A percentile compares a stretch with the other conserved stretches of the same genome.
phyloP scores from a whole-genome alignment of 53 echinoderm and acorn worm species.

The Echinarachnius parma region DNA sequence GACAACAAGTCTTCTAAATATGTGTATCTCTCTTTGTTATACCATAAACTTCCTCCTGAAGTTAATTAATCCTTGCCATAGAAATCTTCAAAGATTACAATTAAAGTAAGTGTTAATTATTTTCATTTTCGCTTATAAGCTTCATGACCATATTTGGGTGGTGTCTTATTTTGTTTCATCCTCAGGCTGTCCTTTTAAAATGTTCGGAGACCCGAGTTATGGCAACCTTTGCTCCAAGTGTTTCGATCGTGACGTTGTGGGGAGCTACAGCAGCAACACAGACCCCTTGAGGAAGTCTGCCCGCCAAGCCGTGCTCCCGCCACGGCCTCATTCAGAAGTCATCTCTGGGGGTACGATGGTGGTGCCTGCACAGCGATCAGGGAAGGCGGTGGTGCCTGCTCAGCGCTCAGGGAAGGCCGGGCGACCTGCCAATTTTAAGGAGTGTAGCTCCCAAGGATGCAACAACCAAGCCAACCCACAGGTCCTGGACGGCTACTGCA shows the following conservation, averaged over 20 bases:
- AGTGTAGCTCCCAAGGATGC: constrained; percentile 44
- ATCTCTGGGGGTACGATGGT: too few relatives aligned
- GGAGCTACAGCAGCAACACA: neutral
- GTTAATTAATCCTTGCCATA: too few relatives aligned
- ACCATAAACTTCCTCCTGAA: too few relatives aligned
- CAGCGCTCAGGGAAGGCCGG: neutral
- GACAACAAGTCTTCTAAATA: too few relatives aligned
- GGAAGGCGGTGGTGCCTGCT: neutral
- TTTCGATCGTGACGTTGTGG: constrained; percentile 18
- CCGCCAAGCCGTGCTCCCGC: neutral
- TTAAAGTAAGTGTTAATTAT: too few relatives aligned
- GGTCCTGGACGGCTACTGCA: constrained; percentile 69
- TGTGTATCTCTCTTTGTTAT: too few relatives aligned
- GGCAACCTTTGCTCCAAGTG: constrained; percentile 33
- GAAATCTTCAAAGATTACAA: too few relatives aligned
- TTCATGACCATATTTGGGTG: too few relatives aligned
- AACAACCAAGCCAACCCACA: constrained; percentile 58
- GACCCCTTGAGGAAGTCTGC: constrained; percentile 6
- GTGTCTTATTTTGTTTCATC: neutral
- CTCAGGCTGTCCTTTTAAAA: constrained; percentile 42
- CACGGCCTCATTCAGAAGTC: neutral
- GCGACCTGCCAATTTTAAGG: constrained; percentile 26
- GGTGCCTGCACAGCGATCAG: neutral
- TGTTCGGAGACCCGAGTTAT: constrained; percentile 28
- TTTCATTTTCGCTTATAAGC: too few relatives aligned